Evolutionary conservation across 2,113 vertebrate species (phyloP).

Genomic region (Merops nubicus): DNA sequence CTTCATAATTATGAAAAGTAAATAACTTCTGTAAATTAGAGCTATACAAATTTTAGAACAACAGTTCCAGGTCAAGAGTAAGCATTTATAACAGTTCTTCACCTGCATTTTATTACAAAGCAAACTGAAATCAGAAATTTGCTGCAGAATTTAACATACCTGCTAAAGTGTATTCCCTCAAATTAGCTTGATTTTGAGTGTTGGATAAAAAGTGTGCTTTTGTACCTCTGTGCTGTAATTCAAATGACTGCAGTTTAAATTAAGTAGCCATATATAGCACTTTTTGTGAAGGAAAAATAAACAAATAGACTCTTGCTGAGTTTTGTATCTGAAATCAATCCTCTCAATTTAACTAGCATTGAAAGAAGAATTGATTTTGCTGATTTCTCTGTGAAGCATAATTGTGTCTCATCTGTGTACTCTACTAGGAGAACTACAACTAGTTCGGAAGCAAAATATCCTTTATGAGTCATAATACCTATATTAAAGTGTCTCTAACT

Average conservation of each 20-base stretch:
- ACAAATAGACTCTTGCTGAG: not conserved
- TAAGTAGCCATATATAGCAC: not conserved
- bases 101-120: not conserved
- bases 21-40: not conserved
- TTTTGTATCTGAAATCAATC: slow-evolving; percentile 47
- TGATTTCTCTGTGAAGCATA: not conserved
- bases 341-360: slow-evolving; percentile 33
- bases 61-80: not conserved
- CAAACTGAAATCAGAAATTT: not conserved
- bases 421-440: not conserved
- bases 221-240: not conserved
- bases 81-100: not conserved
- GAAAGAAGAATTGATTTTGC: slow-evolving; percentile 40
- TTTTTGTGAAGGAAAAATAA: slow-evolving; percentile 2
- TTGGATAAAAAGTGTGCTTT: not conserved
- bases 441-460: not conserved
- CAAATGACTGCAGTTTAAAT: not conserved
- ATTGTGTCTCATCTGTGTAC: not conserved
- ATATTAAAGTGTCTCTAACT: not conserved
- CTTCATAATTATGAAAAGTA: not conserved
- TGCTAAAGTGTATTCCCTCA: not conserved
- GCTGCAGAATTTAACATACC: not conserved
- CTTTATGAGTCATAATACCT: not conserved
- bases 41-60: not conserved
- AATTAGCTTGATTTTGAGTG: not conserved